Conservation (phyloP, 2,113 vertebrate species). For the Ranitomeya variabilis region DNA sequence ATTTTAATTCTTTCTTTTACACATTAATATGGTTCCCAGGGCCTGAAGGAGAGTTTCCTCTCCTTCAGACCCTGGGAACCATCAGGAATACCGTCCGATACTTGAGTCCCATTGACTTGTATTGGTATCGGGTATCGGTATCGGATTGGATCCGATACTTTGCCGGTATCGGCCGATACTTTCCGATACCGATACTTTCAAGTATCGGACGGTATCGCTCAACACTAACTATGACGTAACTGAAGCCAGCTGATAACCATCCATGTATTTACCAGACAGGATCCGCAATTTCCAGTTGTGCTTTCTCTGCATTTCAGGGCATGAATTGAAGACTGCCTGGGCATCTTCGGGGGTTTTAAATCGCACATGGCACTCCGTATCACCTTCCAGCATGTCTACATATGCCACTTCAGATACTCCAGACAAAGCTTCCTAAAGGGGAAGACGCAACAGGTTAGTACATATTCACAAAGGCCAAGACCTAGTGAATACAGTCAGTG, state of each 20-base stretch:
- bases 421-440: conserved; percentile 80
- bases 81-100: too few species aligned
- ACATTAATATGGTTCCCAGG: too few species aligned
- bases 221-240: too few species aligned
- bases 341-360: conserved; percentile 86
- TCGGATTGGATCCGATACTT: too few species aligned
- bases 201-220: too few species aligned
- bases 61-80: too few species aligned
- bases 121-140: too few species aligned
- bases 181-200: too few species aligned
- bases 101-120: too few species aligned
- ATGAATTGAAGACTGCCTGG: conserved; percentile 68
- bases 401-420: conserved; percentile 84
- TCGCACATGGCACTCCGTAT: conserved; percentile 86
- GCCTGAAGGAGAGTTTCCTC: too few species aligned
- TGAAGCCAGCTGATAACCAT: neutral
- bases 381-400: conserved; percentile 89
- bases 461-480: neutral
- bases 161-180: too few species aligned
- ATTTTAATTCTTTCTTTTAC: too few species aligned
- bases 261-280: conserved; percentile 79
- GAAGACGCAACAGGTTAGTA: neutral
- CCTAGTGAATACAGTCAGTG: neutral
- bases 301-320: conserved; percentile 78
- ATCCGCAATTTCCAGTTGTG: conserved; percentile 87